Conservation (phyloP, 1,140 invertebrate genomes). For the Bicyclus anynana region DNA sequence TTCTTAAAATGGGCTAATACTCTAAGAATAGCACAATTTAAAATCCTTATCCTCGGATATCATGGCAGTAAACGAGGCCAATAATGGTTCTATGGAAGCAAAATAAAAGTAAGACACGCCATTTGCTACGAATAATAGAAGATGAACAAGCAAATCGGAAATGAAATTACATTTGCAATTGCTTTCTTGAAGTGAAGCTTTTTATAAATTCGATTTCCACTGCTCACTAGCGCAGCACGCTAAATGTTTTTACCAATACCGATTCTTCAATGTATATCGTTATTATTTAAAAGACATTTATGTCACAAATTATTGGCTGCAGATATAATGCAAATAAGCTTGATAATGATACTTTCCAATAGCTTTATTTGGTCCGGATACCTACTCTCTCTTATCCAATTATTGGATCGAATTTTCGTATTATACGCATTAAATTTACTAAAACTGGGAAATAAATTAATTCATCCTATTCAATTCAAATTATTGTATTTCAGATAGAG, state of each 20-base stretch:
- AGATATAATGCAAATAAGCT: slow-evolving; percentile 15
- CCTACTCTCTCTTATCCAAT: slow-evolving; percentile 8
- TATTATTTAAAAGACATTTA: background rate
- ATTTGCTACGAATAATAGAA: slow-evolving; percentile 9
- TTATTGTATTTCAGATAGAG: no score
- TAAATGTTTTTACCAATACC: background rate
- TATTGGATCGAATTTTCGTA: background rate
- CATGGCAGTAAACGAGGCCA: background rate
- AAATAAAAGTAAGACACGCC: slow-evolving; percentile 9
- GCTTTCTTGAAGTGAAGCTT: background rate
- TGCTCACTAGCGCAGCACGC: background rate
- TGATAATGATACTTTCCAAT: slow-evolving; percentile 16
- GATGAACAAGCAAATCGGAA: slow-evolving; percentile 14
- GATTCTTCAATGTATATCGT: background rate
- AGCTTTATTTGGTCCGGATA: slow-evolving; percentile 9
- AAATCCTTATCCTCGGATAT: background rate
- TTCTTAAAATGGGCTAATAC: background rate
- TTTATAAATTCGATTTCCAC: background rate
- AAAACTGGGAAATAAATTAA: no score
- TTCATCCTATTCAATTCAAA: no score
- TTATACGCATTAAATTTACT: no score
- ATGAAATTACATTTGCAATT: slow-evolving; percentile 6
- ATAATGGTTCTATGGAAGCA: background rate
- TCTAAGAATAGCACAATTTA: background rate
- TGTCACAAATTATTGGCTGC: background rate